Evolutionary conservation across 2,113 vertebrate genomes (phyloP), one percentile per base, ranked within the genome.

Genomic region (Gobio gobio): DNA sequence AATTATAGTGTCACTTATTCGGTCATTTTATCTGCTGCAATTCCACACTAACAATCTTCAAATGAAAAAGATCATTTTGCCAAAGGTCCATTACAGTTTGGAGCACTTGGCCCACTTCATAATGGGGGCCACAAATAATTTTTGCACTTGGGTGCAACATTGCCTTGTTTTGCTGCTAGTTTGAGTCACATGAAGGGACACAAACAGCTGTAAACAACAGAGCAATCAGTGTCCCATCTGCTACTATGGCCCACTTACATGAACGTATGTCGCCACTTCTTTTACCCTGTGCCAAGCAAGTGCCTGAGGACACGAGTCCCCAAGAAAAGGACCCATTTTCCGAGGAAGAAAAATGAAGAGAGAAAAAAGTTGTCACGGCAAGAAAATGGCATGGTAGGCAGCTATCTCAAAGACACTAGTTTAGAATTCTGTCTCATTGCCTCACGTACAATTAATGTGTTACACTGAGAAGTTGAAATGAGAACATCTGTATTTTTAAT

Each of bases 301-400:
- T 96, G 94, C 94, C 95, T 90, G 90, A 94, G 95, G 95, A 95
- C 92, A 94, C 93, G 93, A 93, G 95, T 94, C 94, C 94, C 95
- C 94, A 95, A 94, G 95, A 90, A 89, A 92, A 94, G 86, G 94
- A 92, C 92, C 93, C 91, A 94, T 94, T 94, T 95, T 94, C 92
- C 86, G 90, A 93, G 91, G 89, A 93, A 92, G 89, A 90, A 88
- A 91, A 91, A 70, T 26, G 22, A 36, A 51, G 58, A 54, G 43
- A 43, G 77, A 33, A 49, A 72, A 73, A 72, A 83, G 33, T 81
- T 72, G 64, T 70, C 43, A 92, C 86, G 91, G 82, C 81, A 70
- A 86, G 72, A 79, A 88, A 85, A 84, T 82, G 84, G 68, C 75
- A 83, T 77, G 33, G 78, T 75, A 68, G 76, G 54, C 66, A 56